Conservation (phyloP, 2,797 vertebrate genomes). For the Myotis vivesi region DNA sequence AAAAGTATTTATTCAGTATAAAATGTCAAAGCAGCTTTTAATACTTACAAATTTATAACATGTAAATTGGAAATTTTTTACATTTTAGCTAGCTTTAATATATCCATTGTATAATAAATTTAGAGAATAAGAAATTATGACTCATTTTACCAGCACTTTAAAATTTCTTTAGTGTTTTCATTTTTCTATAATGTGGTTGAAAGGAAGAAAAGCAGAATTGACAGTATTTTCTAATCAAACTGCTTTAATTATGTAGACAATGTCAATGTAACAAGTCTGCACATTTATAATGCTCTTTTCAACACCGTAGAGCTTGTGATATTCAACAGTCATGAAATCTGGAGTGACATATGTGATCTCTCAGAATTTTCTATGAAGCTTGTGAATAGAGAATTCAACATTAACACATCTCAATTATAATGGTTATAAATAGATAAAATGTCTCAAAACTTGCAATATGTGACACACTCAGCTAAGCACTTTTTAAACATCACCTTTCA, state of each 20-base stretch:
- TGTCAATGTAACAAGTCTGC: background rate
- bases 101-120: background rate
- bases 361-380: background rate
- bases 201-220: background rate
- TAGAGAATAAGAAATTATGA: background rate
- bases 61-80: background rate
- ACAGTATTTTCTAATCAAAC: background rate
- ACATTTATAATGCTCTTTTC: background rate
- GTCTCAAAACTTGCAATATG: background rate
- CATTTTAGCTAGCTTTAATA: background rate
- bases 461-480: background rate
- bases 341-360: background rate
- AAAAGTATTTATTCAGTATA: background rate
- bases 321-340: background rate
- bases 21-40: background rate
- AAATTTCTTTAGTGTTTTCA: background rate
- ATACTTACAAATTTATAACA: background rate
- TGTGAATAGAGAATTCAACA: background rate
- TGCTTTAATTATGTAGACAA: background rate
- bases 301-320: background rate
- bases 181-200: background rate
- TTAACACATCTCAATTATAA: background rate
- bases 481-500: constrained; percentile 32
- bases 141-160: background rate
- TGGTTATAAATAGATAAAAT: background rate